Evolutionary conservation across 2,113 vertebrate genomes (phyloP), one percentile per base, ranked within the genome.

Genomic region (Onychostoma macrolepis): DNA sequence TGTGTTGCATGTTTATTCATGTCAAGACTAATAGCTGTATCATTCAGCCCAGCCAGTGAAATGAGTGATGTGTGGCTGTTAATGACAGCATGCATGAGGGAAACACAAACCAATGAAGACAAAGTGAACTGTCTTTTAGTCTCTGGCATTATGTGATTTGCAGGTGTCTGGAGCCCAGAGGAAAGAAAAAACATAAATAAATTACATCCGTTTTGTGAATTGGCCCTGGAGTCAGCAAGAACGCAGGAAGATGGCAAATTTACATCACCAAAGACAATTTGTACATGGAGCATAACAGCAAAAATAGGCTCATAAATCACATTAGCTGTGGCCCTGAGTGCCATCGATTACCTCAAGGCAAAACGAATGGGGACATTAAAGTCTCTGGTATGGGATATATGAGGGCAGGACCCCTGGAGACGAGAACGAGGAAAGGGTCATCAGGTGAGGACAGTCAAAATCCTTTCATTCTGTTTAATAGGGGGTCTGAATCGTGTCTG

Each of bases 231-330:
- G 92, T 94, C 94, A 94, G 94, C 93, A 76, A 91, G 90, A 89
- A 92, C 87, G 89, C 86, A 84, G 90, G 87, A 91, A 93, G 90
- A 92, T 84, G 86, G 88, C 67, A 91, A 92, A 94, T 95, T 94
- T 94, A 94, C 94, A 94, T 94, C 93, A 93, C 85, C 93, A 91
- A 89, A 94, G 93, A 94, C 92, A 92, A 92, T 94, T 94, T 95
- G 93, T 95, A 94, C 92, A 92, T 93, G 93, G 93, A 93, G 93
- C 94, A 94, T 93, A 94, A 94, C 94, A 92, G 93, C 86, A 89
- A 92, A 94, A 95, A 95, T 94, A 92, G 93, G 92, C 87, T 89
- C 93, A 95, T 95, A 95, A 94, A 95, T 95, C 94, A 95, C 92
- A 93, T 94, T 94, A 93, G 91, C 93, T 91, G 88, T 91, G 92